Evolutionary conservation across 2,888 invertebrate genomes (phyloP).

Genomic region (Tromatobia lineatoria): DNA sequence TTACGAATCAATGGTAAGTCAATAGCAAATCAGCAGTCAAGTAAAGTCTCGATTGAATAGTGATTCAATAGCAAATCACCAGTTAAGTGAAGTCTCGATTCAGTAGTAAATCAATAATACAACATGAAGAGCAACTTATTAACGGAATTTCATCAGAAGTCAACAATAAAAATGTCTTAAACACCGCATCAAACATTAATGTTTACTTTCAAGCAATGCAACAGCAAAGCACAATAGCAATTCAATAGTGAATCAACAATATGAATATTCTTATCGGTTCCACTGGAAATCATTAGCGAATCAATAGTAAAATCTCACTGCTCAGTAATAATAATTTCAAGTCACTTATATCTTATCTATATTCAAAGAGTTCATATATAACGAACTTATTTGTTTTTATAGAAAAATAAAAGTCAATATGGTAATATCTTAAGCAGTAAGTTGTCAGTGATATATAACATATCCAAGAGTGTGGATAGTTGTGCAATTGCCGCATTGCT

Average conservation of each 20-base stretch:
- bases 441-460: conserved; percentile 15
- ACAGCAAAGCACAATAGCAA: background rate
- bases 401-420: conserved; percentile 35
- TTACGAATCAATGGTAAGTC: no score
- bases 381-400: no score
- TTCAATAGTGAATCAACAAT: background rate
- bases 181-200: background rate
- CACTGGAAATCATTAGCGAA: background rate
- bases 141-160: no score
- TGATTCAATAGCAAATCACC: conserved; percentile 4
- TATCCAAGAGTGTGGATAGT: conserved; percentile 36
- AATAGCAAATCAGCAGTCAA: no score
- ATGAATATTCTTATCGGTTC: background rate
- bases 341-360: background rate
- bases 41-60: background rate
- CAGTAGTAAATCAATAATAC: no score
- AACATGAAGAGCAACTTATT: no score
- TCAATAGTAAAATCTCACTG: background rate
- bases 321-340: background rate
- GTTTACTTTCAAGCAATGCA: background rate
- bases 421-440: background rate
- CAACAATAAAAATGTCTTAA: no score
- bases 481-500: conserved; percentile 65
- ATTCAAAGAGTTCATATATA: background rate
- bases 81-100: no score